A percentile compares a stretch with the other conserved stretches of the same genome.
Conservation (phyloP, 2,888 invertebrate species). For the Dascillus cervinus region DNA sequence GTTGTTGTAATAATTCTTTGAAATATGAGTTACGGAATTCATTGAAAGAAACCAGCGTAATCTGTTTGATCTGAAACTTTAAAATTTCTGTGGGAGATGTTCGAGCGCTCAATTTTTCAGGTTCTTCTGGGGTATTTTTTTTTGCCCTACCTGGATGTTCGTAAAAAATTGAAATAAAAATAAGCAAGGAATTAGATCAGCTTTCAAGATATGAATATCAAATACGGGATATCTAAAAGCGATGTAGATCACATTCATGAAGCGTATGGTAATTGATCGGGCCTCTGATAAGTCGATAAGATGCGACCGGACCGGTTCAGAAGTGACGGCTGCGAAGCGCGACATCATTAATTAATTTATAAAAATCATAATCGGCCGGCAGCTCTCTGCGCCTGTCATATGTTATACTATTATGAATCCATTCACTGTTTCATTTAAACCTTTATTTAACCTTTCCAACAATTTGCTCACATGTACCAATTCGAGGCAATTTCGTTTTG, state of each 20-base stretch:
- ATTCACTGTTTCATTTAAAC: too few species aligned
- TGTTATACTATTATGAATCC: conserved; percentile 11
- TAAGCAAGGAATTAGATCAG: conserved; percentile 15
- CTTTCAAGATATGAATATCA: conserved; percentile 14
- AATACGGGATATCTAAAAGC: too few species aligned
- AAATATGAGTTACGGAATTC: too few species aligned
- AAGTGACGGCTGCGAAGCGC: conserved; percentile 15
- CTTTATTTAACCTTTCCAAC: too few species aligned
- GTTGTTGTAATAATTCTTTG: too few species aligned
- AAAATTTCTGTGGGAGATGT: too few species aligned
- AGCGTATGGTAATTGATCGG: conserved; percentile 16
- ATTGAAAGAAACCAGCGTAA: too few species aligned
- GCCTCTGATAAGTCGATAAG: conserved; percentile 15
- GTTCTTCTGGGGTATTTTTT: too few species aligned
- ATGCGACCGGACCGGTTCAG: conserved; percentile 14
- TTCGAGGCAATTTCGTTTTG: too few species aligned
- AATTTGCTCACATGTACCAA: too few species aligned
- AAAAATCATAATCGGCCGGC: conserved; percentile 19
- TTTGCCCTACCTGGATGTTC: conserved; percentile 11
- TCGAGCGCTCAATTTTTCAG: too few species aligned
- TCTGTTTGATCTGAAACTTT: too few species aligned
- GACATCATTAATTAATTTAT: conserved; percentile 20
- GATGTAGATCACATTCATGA: conserved; percentile 16
- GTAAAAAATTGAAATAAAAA: conserved; percentile 14
- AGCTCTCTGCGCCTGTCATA: conserved; percentile 15